phyloP scores from a whole-genome alignment of 2,797 vertebrate genomes.

The Platalea minor region DNA sequence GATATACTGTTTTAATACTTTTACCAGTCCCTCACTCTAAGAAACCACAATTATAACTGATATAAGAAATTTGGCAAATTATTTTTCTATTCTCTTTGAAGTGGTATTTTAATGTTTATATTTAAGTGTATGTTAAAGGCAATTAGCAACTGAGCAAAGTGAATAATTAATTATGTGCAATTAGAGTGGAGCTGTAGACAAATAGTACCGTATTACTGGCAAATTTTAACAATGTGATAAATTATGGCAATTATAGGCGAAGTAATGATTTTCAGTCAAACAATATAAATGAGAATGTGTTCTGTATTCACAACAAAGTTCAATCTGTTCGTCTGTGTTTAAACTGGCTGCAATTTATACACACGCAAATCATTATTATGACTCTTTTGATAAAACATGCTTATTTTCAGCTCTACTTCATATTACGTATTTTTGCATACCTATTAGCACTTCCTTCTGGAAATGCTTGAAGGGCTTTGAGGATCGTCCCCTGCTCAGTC shows the following conservation, averaged over 20 bases:
- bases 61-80: conserved; percentile 54
- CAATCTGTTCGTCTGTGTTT: conserved; percentile 40
- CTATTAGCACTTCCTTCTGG: not conserved
- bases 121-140: conserved; percentile 63
- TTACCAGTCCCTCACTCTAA: not conserved
- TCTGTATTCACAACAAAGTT: conserved; percentile 54
- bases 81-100: conserved; percentile 58
- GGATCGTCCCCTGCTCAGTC: not conserved
- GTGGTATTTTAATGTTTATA: conserved; percentile 66
- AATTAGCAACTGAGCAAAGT: conserved; percentile 69
- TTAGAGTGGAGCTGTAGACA: conserved; percentile 71
- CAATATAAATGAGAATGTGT: conserved; percentile 69
- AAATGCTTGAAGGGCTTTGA: not conserved
- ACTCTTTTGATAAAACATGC: conserved; percentile 45
- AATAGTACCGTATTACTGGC: conserved; percentile 64
- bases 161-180: conserved; percentile 72
- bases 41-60: conserved; percentile 7
- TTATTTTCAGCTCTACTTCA: not conserved
- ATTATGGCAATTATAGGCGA: conserved; percentile 77
- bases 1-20: conserved; percentile 7
- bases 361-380: conserved; percentile 50
- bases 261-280: conserved; percentile 73
- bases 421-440: not conserved
- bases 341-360: conserved; percentile 45
- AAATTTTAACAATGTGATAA: conserved; percentile 72